Base-by-base conservation (phyloP, 2,797 vertebrate genomes). In the Chelmon rostratus region DNA sequence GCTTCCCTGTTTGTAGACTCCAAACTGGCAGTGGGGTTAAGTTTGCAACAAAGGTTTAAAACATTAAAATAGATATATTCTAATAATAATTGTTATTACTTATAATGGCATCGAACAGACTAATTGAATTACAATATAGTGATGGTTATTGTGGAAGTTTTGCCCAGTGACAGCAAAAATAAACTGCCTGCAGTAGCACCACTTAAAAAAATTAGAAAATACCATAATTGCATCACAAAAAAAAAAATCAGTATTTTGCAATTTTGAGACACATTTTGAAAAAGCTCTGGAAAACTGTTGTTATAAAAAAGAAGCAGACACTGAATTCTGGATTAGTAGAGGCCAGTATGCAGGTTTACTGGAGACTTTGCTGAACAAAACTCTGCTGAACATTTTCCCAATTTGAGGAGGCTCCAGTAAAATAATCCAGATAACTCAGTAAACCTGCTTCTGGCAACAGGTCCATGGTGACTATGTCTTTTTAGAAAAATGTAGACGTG, bases 1-100 rank as follows among this genome's bases (percentile, higher is more conserved):
- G 95, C 50, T 92, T 93, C 59, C 95, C 95, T 1, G 93, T 96
- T 12, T 81, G 25, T 33, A 99, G 71, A 86, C 94, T 93, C 97
- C 98, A 99, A 84, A 97, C 97, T 99, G 85, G 1, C 0, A 68
- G 69, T 9, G 50, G 21, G 80, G 21, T 40, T 28, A 52, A 25
- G 1, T 8, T 8, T 2, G 58, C 56, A n/a, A 35, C 3, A 33
- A 6, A 0, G 18, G 18, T 25, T 52, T 35, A 11, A 53, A 68
- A 28, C 16, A 33, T n/a, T 15, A 33, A 15, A 46, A 47, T 23
- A 4, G 23, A 25, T 38, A n/a, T 19, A 8, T 25, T 52, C 5
- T n/a, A n/a, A n/a, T 31, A n/a, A n/a, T n/a, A n/a, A n/a, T n/a
- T n/a, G n/a, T n/a, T n/a, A n/a, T n/a, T n/a, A n/a, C n/a, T n/a